phyloP scores from a whole-genome alignment of 2,113 vertebrate genomes.

The Nipponia nippon region DNA sequence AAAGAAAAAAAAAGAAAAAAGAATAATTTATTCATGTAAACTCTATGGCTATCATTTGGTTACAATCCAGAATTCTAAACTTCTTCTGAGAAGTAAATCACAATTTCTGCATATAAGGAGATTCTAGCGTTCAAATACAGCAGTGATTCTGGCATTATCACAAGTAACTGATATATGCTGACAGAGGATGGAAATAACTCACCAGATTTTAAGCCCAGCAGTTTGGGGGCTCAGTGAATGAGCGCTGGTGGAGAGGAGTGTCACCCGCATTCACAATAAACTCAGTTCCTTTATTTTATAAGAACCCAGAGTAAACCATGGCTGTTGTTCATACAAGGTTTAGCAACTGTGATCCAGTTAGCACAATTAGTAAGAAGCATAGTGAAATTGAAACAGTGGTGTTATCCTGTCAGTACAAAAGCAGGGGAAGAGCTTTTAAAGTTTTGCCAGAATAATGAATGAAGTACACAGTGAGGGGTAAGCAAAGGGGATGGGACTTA shows the following conservation, averaged over 20 bases:
- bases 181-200: neutral
- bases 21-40: neutral
- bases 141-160: neutral
- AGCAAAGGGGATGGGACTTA: neutral
- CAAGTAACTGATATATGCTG: neutral
- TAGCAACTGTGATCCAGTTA: neutral
- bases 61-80: neutral
- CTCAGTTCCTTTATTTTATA: neutral
- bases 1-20: neutral
- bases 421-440: neutral
- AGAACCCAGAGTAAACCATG: neutral
- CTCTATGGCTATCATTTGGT: neutral
- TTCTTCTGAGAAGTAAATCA: neutral
- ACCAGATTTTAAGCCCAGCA: neutral
- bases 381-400: neutral
- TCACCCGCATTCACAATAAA: neutral
- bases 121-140: neutral
- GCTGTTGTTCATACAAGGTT: neutral
- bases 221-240: neutral
- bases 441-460: neutral
- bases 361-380: neutral
- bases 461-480: neutral
- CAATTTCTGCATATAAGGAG: neutral
- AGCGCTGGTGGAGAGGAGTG: neutral
- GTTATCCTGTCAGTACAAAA: neutral